Evolutionary conservation across 1,140 invertebrate species (phyloP).

Genomic region (Sarcophaga bullata): DNA sequence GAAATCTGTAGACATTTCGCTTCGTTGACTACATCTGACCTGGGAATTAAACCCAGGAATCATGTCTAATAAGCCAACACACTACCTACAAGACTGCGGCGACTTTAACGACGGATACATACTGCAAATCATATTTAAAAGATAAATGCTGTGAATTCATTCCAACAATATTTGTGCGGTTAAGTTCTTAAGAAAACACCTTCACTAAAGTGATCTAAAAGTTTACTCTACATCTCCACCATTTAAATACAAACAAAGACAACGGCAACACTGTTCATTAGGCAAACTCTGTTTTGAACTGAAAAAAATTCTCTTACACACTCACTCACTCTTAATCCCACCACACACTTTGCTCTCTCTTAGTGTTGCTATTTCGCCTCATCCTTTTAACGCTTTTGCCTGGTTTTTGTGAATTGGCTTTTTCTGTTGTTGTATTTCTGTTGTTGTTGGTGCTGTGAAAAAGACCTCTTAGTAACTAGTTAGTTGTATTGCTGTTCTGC

Average conservation of each 20-base stretch:
- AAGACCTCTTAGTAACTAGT: conserved; percentile 23
- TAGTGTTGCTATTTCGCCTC: background rate
- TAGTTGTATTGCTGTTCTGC: background rate
- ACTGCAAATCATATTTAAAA: too few species aligned
- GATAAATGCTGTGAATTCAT: too few species aligned
- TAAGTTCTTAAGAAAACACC: too few species aligned
- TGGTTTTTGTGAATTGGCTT: background rate
- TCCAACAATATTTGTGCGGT: too few species aligned
- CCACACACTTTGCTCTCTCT: background rate
- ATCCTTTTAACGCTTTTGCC: background rate
- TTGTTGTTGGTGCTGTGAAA: conserved; percentile 25
- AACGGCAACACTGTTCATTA: background rate
- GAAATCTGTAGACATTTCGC: too few species aligned
- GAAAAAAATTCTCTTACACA: too few species aligned
- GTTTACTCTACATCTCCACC: too few species aligned
- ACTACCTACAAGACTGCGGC: too few species aligned
- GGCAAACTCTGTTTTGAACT: background rate
- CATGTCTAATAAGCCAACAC: background rate
- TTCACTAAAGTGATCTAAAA: too few species aligned
- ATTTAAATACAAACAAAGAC: background rate
- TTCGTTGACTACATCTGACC: background rate
- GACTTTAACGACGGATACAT: too few species aligned
- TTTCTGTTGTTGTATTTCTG: conserved; percentile 7
- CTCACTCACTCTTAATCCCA: too few species aligned
- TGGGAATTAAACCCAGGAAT: background rate